Percentiles rank a stretch among this genome's conserved stretches.
phyloP scores from a whole-genome alignment of 2,888 invertebrate species.

The Caenorhabditis panamensis region DNA sequence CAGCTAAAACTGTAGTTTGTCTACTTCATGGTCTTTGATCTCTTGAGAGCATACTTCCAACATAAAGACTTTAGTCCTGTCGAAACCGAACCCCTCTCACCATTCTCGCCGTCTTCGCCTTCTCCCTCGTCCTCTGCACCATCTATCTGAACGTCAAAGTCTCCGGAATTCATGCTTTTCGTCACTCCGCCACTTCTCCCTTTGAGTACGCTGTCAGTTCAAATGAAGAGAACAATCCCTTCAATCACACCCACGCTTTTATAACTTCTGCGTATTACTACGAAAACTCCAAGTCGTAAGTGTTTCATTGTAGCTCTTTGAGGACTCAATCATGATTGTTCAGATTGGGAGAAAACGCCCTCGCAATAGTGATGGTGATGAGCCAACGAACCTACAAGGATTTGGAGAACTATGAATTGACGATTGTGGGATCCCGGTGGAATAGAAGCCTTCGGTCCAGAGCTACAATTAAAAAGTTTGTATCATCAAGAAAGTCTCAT shows the following conservation, averaged over 20 bases:
- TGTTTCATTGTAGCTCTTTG: no score
- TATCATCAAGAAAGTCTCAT: no score
- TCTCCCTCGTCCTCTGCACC: conserved; percentile 17
- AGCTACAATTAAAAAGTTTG: conserved; percentile 42
- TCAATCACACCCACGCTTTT: conserved; percentile 36
- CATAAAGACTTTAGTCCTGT: conserved; percentile 7
- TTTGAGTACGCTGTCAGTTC: no score
- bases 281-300: conserved; percentile 48
- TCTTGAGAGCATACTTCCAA: background rate
- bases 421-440: conserved; percentile 24
- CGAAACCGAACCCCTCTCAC: conserved; percentile 14
- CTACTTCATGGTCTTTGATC: background rate
- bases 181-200: background rate
- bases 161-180: background rate
- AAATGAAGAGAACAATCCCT: background rate
- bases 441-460: conserved; percentile 2
- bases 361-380: conserved; percentile 52
- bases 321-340: background rate
- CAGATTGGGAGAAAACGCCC: conserved; percentile 46
- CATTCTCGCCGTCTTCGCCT: conserved; percentile 14
- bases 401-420: conserved; percentile 40
- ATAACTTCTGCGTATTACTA: conserved; percentile 52
- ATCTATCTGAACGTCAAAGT: background rate
- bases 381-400: conserved; percentile 28
- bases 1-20: background rate